Percentiles rank a stretch among this genome's conserved stretches.
phyloP scores from a whole-genome alignment of 92 coral and sea anemone species.

The Bergia sp. region DNA sequence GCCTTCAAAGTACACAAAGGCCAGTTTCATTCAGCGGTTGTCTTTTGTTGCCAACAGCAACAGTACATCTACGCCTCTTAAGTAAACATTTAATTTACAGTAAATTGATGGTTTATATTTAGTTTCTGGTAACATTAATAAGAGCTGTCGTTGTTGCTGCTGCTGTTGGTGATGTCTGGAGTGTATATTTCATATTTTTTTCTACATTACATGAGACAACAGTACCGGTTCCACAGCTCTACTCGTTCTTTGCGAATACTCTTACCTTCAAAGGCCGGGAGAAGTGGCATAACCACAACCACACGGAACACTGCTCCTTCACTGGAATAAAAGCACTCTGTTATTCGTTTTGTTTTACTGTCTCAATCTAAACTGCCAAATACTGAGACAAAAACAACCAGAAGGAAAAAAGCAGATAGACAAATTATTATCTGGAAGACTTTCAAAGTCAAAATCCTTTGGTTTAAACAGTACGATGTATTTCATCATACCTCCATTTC shows the following conservation, averaged over 20 bases:
- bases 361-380: neutral
- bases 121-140: neutral
- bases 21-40: too few relatives aligned
- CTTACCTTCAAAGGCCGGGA: conserved; percentile 93
- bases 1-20: too few relatives aligned
- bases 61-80: too few relatives aligned
- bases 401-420: neutral
- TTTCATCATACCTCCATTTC: neutral
- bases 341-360: neutral
- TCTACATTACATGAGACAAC: neutral
- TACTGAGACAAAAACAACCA: neutral
- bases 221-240: too few relatives aligned
- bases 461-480: too few relatives aligned
- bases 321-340: conserved; percentile 41
- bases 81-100: too few relatives aligned
- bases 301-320: conserved; percentile 78
- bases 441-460: too few relatives aligned
- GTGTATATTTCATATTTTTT: neutral
- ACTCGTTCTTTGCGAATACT: neutral
- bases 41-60: too few relatives aligned
- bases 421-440: too few relatives aligned
- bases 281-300: conserved; percentile 93
- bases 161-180: neutral
- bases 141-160: neutral
- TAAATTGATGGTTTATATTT: neutral